A percentile compares a stretch with the other conserved stretches of the same genome.
Conservation (phyloP, 2,888 invertebrate genomes). For the Lasioglossum vierecki region DNA sequence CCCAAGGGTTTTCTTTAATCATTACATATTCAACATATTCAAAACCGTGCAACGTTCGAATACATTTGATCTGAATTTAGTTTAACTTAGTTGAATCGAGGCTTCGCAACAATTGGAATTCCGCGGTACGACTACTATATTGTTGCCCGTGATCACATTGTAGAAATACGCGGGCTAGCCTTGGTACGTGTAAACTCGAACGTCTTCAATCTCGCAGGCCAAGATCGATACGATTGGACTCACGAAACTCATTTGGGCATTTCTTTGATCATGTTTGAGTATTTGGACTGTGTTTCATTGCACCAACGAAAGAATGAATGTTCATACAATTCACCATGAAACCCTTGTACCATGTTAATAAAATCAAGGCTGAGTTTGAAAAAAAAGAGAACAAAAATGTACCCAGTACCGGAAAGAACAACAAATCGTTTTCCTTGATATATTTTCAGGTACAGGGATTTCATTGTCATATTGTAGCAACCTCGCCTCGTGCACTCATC, state of each 20-base stretch:
- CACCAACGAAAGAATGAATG: conserved; percentile 5
- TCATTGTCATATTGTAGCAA: conserved; percentile 80
- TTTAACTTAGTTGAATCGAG: too few relatives aligned
- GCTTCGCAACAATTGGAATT: neutral
- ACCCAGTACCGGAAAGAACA: too few relatives aligned
- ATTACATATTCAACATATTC: too few relatives aligned
- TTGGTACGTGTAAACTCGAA: conserved; percentile 41
- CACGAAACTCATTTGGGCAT: neutral
- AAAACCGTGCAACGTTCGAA: too few relatives aligned
- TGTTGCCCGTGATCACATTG: conserved; percentile 8
- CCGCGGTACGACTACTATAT: neutral
- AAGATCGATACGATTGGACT: neutral
- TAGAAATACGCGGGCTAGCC: conserved; percentile 34
- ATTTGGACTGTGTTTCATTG: neutral
- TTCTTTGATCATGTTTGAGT: neutral
- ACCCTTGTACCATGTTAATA: conserved; percentile 39
- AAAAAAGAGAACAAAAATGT: too few relatives aligned
- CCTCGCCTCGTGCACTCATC: conserved; percentile 67
- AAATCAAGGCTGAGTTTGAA: conserved; percentile 21
- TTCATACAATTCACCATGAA: conserved; percentile 32
- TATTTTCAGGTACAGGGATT: conserved; percentile 81
- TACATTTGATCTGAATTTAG: too few relatives aligned
- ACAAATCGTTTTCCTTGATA: conserved; percentile 46
- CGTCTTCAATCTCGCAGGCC: neutral
- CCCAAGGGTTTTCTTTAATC: too few relatives aligned